These are phyloP conservation scores for Ptilodon capucinus DNA, from an alignment of 2,888 invertebrate species.

Conservation along the genomic window DNA sequence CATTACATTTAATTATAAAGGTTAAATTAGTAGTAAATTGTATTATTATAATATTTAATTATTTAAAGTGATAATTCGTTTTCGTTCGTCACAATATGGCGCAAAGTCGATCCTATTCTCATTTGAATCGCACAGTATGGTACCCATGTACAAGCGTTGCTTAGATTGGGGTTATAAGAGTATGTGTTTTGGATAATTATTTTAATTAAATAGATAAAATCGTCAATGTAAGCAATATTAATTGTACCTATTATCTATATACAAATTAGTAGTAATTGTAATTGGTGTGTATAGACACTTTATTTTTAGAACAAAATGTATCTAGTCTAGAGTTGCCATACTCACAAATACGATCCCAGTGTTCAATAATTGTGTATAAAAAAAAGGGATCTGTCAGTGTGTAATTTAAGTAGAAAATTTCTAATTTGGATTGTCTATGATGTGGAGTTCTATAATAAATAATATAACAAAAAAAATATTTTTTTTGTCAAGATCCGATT, in stretches of 20 bases:
- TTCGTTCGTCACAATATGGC: too few species aligned
- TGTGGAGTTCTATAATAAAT: slow-evolving; percentile 10
- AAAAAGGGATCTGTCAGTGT: slow-evolving; percentile 31
- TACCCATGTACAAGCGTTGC: too few species aligned
- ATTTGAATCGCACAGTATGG: too few species aligned
- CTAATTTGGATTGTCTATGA: slow-evolving; percentile 18
- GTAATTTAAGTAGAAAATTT: slow-evolving; percentile 18
- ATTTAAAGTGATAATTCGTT: too few species aligned
- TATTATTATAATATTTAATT: too few species aligned
- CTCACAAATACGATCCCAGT: slow-evolving; percentile 31
- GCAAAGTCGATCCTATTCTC: too few species aligned
- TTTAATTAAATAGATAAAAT: slow-evolving; percentile 10
- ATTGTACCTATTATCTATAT: neutral
- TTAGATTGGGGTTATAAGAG: too few species aligned
- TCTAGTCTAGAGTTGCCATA: slow-evolving; percentile 23
- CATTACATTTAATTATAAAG: too few species aligned
- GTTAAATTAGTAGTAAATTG: too few species aligned
- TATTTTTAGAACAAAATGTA: slow-evolving; percentile 44
- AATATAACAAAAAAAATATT: neutral
- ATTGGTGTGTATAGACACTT: slow-evolving; percentile 25
- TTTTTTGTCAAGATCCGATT: too few species aligned
- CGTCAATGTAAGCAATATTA: slow-evolving; percentile 28
- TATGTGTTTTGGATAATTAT: too few species aligned
- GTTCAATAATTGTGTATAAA: slow-evolving; percentile 48
- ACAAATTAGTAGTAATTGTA: neutral